phyloP scores from a whole-genome alignment of 1,140 invertebrate species.

The Neuroterus valhalla region DNA sequence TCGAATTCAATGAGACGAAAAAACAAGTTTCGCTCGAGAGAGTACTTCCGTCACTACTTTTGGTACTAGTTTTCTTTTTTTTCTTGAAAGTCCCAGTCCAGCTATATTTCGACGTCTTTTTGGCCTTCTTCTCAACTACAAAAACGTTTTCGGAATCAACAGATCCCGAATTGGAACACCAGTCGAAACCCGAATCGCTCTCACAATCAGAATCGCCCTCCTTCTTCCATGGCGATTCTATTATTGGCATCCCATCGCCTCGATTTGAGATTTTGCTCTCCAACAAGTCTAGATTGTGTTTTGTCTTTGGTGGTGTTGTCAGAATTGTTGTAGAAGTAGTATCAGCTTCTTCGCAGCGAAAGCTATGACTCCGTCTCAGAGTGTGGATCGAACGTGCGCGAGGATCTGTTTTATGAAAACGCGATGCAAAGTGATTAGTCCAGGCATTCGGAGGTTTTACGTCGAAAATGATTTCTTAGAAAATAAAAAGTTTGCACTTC shows the following conservation, averaged over 20 bases:
- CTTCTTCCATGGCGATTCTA: constrained; percentile 9
- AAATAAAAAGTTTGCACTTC: too few relatives aligned
- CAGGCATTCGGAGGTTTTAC: too few relatives aligned
- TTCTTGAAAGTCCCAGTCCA: constrained; percentile 50
- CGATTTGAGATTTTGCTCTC: constrained; percentile 24
- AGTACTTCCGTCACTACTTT: constrained; percentile 26
- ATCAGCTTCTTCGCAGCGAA: constrained; percentile 23
- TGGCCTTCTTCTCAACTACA: constrained; percentile 38
- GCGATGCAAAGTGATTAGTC: constrained; percentile 52
- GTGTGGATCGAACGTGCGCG: constrained; percentile 52
- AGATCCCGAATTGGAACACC: too few relatives aligned
- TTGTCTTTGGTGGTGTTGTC: constrained; percentile 3
- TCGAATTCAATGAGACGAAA: neutral
- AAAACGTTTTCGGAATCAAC: constrained; percentile 1
- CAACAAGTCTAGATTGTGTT: constrained; percentile 26
- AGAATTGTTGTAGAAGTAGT: constrained; percentile 34
- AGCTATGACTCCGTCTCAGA: constrained; percentile 45
- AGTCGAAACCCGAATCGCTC: neutral
- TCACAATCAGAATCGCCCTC: constrained; percentile 26
- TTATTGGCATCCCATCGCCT: constrained; percentile 11
- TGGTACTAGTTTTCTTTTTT: constrained; percentile 18
- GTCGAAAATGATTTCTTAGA: too few relatives aligned
- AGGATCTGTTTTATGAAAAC: constrained; percentile 58
- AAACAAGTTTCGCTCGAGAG: neutral
- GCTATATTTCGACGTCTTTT: constrained; percentile 43